Conservation (phyloP, 1,140 invertebrate species). For the Pseudomyrmex sp. region DNA sequence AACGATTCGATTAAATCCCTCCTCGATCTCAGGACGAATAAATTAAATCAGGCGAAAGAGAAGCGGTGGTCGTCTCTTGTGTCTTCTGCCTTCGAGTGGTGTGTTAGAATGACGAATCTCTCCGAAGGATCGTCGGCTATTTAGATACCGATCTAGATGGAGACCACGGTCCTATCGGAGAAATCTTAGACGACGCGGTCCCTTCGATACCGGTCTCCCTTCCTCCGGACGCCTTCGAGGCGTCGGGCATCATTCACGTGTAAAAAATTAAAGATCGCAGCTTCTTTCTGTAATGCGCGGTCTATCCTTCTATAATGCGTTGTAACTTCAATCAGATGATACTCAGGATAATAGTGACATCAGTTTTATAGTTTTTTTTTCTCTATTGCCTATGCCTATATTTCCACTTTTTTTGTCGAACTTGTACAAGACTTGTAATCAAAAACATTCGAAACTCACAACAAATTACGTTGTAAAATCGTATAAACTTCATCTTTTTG, state of each 20-base stretch:
- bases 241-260: constrained; percentile 36
- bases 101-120: constrained; percentile 84
- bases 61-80: constrained; percentile 42
- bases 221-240: constrained; percentile 19
- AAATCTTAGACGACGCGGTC: constrained; percentile 66
- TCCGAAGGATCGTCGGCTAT: constrained; percentile 77
- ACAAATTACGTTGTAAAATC: background rate
- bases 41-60: constrained; percentile 79
- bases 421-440: no score
- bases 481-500: background rate
- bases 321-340: constrained; percentile 48
- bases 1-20: constrained; percentile 52
- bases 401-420: background rate
- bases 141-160: constrained; percentile 82
- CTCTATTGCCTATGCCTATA: background rate
- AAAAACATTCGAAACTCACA: background rate
- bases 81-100: constrained; percentile 61
- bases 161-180: constrained; percentile 72
- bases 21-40: constrained; percentile 75
- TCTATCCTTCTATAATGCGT: constrained; percentile 44
- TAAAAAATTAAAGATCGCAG: constrained; percentile 52
- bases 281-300: constrained; percentile 46
- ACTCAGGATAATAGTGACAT: constrained; percentile 23
- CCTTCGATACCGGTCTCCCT: constrained; percentile 46
- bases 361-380: constrained; percentile 12